phyloP scores from a whole-genome alignment of 2,113 vertebrate species.

The Calyptommatus sinebrachiatus region DNA sequence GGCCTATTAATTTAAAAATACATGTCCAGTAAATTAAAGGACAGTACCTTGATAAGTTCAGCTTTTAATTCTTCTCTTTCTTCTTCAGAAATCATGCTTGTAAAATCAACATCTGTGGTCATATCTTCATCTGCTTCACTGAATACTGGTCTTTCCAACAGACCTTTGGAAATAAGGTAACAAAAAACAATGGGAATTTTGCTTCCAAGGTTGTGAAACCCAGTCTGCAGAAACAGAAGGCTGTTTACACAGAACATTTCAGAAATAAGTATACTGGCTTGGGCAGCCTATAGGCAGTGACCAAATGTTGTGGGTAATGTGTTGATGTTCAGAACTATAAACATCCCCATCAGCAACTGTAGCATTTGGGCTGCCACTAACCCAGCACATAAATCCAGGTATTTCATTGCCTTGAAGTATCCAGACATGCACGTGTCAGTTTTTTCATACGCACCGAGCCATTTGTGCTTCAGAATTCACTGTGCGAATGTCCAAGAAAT shows the following conservation, averaged over 20 bases:
- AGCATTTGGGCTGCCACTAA: too few species aligned
- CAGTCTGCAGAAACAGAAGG: constrained; percentile 2
- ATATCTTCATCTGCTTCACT: constrained; percentile 84
- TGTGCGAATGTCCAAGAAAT: too few species aligned
- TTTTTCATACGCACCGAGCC: too few species aligned
- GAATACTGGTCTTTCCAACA: constrained; percentile 82
- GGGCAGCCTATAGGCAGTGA: too few species aligned
- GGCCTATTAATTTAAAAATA: not conserved
- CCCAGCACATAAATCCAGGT: too few species aligned
- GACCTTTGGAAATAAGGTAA: constrained; percentile 71
- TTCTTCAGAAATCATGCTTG: constrained; percentile 83
- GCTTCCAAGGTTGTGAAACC: not conserved
- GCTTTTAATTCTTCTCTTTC: constrained; percentile 88
- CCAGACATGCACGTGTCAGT: too few species aligned
- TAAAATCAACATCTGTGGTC: constrained; percentile 80
- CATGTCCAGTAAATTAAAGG: constrained; percentile 19
- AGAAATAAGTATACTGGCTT: not conserved
- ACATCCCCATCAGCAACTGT: too few species aligned
- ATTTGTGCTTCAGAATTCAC: too few species aligned
- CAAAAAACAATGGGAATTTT: constrained; percentile 12
- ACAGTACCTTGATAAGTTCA: constrained; percentile 85
- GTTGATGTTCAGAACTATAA: too few species aligned
- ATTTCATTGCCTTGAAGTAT: too few species aligned
- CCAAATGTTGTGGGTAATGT: too few species aligned
- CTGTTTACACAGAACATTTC: not conserved